Evolutionary conservation across 2,797 vertebrate species (phyloP), one percentile per base, ranked within the genome.

Genomic region (Gadopsis marmoratus): DNA sequence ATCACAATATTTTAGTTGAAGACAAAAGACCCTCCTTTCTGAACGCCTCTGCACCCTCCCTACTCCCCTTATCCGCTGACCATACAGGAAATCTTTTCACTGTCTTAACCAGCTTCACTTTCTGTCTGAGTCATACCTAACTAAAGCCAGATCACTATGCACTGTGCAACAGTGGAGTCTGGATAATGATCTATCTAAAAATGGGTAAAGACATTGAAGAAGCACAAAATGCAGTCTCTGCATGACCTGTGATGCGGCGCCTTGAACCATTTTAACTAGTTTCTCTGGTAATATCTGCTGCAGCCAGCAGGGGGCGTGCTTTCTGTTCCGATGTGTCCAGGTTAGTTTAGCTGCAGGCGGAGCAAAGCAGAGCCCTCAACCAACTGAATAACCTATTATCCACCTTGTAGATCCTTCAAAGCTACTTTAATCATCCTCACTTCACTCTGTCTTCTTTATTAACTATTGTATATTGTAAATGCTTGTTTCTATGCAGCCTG

Each of bases 251-350:
- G 76, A 68, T 71, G 59, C 71, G 68, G 56, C 73, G 68, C 61
- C 64, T 73, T 79, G 75, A 72, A 83, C 80, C 62, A 67, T 74
- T 88, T 79, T 35, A 74, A 76, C 47, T 55, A 64, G 66, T 63
- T 54, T 62, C 17, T 21, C 26, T 43, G 12, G 72, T 64, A 77
- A 43, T 92, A 33, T 61, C 7, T 11, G 5, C 55, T 69, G 47
- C 37, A 2, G 61, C 92, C 95, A 96, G 94, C 91, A 96, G 95
- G 94, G 93, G 95, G 95, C 85, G 95, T 74, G 70, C 85, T 94
- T 82, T 92, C 84, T 89, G 79, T 88, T 89, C 79, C 50, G 78
- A 84, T 85, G 69, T 67, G 56, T 76, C 73, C 76, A 43, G 29
- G 33, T 67, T 79, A 41, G 56, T 67, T 78, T 14, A 66, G 74